Conservation (phyloP, 1,140 invertebrate species). For the Bombus huntii region DNA sequence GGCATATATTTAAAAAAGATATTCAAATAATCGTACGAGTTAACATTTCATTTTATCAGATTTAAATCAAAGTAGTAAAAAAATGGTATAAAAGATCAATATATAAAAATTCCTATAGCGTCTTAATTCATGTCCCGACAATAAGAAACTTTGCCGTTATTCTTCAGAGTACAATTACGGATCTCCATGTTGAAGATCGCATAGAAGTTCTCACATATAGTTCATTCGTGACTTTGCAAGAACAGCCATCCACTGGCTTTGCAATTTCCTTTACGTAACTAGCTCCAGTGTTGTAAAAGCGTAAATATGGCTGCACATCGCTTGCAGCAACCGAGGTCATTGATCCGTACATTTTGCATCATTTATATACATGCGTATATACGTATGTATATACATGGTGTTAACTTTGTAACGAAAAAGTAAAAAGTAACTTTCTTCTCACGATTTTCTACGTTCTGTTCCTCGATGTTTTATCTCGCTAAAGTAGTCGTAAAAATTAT, state of each 20-base stretch:
- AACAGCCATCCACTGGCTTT: neutral
- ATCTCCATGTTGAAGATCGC: neutral
- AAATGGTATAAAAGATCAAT: neutral
- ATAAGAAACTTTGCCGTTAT: neutral
- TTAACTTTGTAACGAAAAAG: neutral
- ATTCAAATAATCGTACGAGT: no score
- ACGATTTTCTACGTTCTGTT: neutral
- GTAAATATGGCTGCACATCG: neutral
- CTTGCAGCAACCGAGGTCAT: neutral
- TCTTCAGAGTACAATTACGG: neutral
- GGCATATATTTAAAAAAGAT: neutral
- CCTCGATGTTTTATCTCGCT: neutral
- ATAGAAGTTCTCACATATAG: neutral
- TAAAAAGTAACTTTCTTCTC: neutral
- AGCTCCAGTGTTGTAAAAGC: neutral
- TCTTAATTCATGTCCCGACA: no score
- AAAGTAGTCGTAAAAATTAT: neutral
- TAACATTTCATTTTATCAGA: neutral
- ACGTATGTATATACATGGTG: neutral
- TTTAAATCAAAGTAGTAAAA: neutral
- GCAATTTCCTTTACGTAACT: constrained; percentile 29
- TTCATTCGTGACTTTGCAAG: neutral
- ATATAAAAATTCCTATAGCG: no score
- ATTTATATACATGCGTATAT: neutral
- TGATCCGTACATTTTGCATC: constrained; percentile 2